These are phyloP conservation scores for Triops cancriformis DNA, from an alignment of 1,140 invertebrate species.

Conservation along the genomic window DNA sequence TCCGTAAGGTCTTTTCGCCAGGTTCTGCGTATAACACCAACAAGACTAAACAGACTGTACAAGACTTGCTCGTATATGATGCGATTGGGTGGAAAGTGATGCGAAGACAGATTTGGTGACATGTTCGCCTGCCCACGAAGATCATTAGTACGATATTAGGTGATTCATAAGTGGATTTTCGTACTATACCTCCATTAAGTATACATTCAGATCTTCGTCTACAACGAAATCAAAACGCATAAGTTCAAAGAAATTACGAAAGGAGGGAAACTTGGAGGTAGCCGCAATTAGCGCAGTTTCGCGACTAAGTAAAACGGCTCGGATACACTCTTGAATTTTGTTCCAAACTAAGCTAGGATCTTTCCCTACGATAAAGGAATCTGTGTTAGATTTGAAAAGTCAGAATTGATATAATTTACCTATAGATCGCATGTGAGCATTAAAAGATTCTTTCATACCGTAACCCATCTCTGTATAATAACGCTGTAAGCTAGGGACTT, in stretches of 20 bases:
- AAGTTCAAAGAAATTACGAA: constrained; percentile 84
- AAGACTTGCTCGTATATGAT: constrained; percentile 87
- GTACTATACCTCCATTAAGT: constrained; percentile 79
- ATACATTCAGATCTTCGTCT: constrained; percentile 78
- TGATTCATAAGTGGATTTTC: neutral
- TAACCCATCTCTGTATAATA: constrained; percentile 68
- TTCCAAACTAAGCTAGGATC: constrained; percentile 68
- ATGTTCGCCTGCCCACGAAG: constrained; percentile 67
- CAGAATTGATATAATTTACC: no score
- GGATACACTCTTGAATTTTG: constrained; percentile 69
- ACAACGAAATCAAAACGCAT: constrained; percentile 88
- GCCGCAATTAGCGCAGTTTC: constrained; percentile 49
- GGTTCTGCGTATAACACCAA: constrained; percentile 58
- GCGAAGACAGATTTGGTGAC: constrained; percentile 92
- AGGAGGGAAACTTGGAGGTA: constrained; percentile 43
- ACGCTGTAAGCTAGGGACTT: constrained; percentile 71
- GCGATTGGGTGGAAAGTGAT: constrained; percentile 79
- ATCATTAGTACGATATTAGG: constrained; percentile 4
- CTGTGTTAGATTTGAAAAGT: no score
- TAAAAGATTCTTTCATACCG: constrained; percentile 79
- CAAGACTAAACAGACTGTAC: constrained; percentile 70
- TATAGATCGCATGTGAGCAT: constrained; percentile 60
- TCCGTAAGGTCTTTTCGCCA: constrained; percentile 27
- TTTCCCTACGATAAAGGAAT: constrained; percentile 44
- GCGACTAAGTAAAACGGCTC: constrained; percentile 61